These are phyloP conservation scores for Latrodectus geometricus DNA, from an alignment of 1,140 invertebrate species.

Conservation along the genomic window DNA sequence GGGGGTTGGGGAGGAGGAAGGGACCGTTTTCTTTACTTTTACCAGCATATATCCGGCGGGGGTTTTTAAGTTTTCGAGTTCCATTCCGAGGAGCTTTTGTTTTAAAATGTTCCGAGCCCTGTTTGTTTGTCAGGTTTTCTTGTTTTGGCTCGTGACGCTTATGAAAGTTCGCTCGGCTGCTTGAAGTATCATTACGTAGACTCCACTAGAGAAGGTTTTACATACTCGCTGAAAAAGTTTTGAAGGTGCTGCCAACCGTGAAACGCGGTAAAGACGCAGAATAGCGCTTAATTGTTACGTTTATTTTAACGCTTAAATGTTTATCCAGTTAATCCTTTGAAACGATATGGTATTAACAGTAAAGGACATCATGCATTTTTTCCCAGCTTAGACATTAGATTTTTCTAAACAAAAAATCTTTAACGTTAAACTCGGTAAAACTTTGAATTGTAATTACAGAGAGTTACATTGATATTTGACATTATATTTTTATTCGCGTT, in stretches of 20 bases:
- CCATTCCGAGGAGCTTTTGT: background rate
- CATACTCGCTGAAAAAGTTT: background rate
- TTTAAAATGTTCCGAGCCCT: background rate
- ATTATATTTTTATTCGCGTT: too few relatives aligned
- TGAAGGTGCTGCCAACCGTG: background rate
- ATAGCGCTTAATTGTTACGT: background rate
- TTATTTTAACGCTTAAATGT: background rate
- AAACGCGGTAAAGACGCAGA: background rate
- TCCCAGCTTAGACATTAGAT: too few relatives aligned
- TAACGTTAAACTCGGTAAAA: too few relatives aligned
- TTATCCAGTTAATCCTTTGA: background rate
- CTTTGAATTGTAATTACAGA: too few relatives aligned
- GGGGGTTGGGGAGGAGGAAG: background rate
- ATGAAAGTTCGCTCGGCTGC: background rate
- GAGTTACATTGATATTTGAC: too few relatives aligned
- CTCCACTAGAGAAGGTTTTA: background rate
- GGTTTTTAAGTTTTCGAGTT: background rate
- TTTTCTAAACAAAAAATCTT: too few relatives aligned
- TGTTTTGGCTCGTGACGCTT: background rate
- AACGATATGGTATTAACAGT: background rate
- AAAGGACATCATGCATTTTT: too few relatives aligned
- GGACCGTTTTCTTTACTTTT: background rate
- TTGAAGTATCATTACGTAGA: background rate
- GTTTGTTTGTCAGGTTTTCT: background rate
- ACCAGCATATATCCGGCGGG: background rate